These are phyloP conservation scores for Gasterosteus aculeatus DNA, from an alignment of 2,113 vertebrate genomes.

Conservation along the genomic window DNA sequence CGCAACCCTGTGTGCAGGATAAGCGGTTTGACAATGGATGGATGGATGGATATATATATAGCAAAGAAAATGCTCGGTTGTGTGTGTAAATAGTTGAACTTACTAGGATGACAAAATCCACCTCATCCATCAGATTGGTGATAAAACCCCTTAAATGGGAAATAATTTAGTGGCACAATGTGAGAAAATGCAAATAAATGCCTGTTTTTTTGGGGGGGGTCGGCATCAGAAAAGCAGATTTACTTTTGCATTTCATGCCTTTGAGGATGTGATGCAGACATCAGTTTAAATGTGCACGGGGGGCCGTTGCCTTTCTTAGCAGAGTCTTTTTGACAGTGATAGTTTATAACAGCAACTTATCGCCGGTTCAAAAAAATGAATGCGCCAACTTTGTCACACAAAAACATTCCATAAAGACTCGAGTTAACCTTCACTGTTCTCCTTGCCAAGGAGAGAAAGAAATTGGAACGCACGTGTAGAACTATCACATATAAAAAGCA, in stretches of 20 bases:
- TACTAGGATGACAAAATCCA: background rate
- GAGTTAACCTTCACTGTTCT: background rate
- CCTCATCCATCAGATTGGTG: background rate
- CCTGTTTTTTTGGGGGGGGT: background rate
- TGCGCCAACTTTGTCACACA: background rate
- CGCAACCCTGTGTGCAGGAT: too few species aligned
- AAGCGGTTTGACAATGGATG: too few species aligned
- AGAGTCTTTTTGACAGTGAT: background rate
- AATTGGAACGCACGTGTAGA: background rate
- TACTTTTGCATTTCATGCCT: background rate
- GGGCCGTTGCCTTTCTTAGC: background rate
- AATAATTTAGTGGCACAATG: background rate
- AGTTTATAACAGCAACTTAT: background rate
- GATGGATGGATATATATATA: too few species aligned
- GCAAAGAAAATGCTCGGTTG: background rate
- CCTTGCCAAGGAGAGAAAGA: background rate
- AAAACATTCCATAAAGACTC: background rate
- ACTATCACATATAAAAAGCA: conserved; percentile 12
- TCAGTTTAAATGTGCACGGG: background rate
- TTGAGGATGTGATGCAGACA: conserved; percentile 7
- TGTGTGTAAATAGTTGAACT: background rate
- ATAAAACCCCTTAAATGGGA: too few species aligned
- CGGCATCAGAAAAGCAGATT: background rate
- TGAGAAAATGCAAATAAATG: background rate
- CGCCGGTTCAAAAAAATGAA: conserved; percentile 14